Percentiles rank a stretch among this genome's conserved stretches.
Evolutionary conservation across 2,888 invertebrate species (phyloP).

Genomic region (Sacculina carcini): DNA sequence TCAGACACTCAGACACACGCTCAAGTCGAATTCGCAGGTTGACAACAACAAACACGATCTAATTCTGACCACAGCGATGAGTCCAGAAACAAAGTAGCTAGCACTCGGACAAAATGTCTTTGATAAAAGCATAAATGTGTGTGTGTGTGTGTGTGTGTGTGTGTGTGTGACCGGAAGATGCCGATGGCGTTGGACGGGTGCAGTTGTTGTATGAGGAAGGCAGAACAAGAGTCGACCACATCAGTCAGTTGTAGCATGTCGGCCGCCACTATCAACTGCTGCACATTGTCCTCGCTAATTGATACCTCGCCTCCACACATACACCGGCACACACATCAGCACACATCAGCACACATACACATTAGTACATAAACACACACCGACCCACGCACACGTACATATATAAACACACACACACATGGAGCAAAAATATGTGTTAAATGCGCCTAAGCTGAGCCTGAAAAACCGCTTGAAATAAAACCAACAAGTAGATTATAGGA

Average conservation of each 20-base stretch:
- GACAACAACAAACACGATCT: conserved; percentile 1
- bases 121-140: background rate
- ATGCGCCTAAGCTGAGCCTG: too few species aligned
- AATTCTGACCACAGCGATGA: too few species aligned
- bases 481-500: background rate
- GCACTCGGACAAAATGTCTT: background rate
- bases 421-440: background rate
- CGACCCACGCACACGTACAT: background rate
- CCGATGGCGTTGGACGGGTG: conserved; percentile 69
- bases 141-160: background rate
- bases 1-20: too few species aligned
- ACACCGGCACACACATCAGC: too few species aligned
- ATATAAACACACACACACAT: background rate
- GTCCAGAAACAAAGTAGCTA: background rate
- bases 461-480: too few species aligned
- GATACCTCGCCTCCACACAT: conserved; percentile 30
- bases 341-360: background rate
- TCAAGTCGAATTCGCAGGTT: too few species aligned
- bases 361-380: background rate
- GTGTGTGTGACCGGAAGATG: conserved; percentile 36
- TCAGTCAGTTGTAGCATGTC: conserved; percentile 73
- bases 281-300: conserved; percentile 51
- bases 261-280: conserved; percentile 62
- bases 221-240: conserved; percentile 53
- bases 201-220: conserved; percentile 55